These are phyloP conservation scores for Naso thynnoides DNA, from an alignment of 2,797 vertebrate genomes.

Conservation along the genomic window DNA sequence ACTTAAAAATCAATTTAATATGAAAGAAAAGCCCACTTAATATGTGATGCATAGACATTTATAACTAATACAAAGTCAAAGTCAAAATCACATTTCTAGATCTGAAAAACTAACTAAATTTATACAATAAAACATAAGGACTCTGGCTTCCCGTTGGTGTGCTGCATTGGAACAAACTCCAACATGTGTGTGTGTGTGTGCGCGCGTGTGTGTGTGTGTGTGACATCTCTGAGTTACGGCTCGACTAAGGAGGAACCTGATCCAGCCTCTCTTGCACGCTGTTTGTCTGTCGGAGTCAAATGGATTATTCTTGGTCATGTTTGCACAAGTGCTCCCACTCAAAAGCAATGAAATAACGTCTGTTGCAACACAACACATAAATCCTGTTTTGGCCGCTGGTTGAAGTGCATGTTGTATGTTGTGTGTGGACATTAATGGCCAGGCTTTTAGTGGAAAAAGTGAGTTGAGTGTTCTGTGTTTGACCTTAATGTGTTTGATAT, in stretches of 20 bases:
- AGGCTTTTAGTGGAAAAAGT: constrained; percentile 46
- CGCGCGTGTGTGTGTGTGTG: constrained; percentile 23
- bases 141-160: constrained; percentile 14
- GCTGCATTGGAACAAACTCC: constrained; percentile 1
- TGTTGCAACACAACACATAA: constrained; percentile 31
- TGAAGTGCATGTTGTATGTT: constrained; percentile 23
- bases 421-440: constrained; percentile 43
- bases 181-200: constrained; percentile 13
- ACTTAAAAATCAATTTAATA: background rate
- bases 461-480: constrained; percentile 7
- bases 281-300: constrained; percentile 40
- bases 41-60: too few species aligned
- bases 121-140: background rate
- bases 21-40: too few species aligned
- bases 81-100: background rate
- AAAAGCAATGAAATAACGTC: constrained; percentile 32
- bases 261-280: constrained; percentile 29
- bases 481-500: constrained; percentile 17
- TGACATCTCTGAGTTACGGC: constrained; percentile 10
- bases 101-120: background rate
- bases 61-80: background rate
- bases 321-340: constrained; percentile 59
- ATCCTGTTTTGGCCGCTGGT: constrained; percentile 31
- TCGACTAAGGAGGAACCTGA: constrained; percentile 32
- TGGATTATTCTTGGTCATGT: constrained; percentile 67